Percentiles rank a stretch among this genome's conserved stretches.
Evolutionary conservation across 2,113 vertebrate genomes (phyloP).

Genomic region (Petromus typicus): DNA sequence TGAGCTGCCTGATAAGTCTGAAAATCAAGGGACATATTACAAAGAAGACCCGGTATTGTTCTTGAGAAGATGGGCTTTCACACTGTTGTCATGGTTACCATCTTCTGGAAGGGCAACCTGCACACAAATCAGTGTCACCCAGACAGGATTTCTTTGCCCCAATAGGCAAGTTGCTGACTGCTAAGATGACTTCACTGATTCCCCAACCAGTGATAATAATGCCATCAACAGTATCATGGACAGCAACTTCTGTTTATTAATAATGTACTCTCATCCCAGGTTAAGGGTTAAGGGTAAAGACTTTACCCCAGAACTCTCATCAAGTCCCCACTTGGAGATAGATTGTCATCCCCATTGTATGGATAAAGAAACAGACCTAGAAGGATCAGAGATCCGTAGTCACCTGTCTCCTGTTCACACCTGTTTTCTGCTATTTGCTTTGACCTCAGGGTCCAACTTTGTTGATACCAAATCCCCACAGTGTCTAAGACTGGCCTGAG

Average conservation of each 20-base stretch:
- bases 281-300: not conserved
- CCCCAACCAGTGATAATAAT: not conserved
- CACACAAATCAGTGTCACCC: slow-evolving; percentile 61
- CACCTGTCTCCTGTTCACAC: not conserved
- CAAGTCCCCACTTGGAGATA: not conserved
- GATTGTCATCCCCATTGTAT: not conserved
- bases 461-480: not conserved
- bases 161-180: not conserved
- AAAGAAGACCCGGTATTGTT: slow-evolving; percentile 58
- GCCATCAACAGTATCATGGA: not conserved
- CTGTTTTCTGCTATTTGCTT: slow-evolving; percentile 1
- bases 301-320: not conserved
- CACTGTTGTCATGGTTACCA: slow-evolving; percentile 69
- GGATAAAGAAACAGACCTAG: not conserved
- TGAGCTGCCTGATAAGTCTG: not conserved
- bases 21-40: slow-evolving; percentile 55
- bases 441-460: not conserved
- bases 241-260: not conserved
- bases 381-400: not conserved
- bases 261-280: not conserved
- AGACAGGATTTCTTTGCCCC: slow-evolving; percentile 3
- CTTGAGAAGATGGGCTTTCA: slow-evolving; percentile 38
- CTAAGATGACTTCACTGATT: not conserved
- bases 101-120: slow-evolving; percentile 61
- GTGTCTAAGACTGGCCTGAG: not conserved